A percentile compares a stretch with the other conserved stretches of the same genome.
These are phyloP conservation scores for Mechanitis mazaeus DNA, from an alignment of 2,888 invertebrate species.

Conservation along the genomic window DNA sequence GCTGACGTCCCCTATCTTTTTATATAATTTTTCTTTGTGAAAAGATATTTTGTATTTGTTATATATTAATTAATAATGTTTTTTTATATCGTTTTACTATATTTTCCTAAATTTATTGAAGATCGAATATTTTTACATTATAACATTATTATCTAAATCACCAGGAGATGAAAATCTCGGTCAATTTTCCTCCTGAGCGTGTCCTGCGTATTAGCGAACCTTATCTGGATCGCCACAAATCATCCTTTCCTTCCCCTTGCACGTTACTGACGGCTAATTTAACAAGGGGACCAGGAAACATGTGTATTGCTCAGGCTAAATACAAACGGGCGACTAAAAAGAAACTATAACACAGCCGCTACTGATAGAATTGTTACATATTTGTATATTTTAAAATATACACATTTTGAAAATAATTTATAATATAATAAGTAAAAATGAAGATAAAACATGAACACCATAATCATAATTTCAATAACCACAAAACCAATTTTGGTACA, in stretches of 20 bases:
- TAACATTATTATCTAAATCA: constrained; percentile 15
- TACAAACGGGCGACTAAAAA: constrained; percentile 6
- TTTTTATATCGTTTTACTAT: too few species aligned
- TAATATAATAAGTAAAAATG: too few species aligned
- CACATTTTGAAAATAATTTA: too few species aligned
- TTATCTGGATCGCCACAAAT: constrained; percentile 48
- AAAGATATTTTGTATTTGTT: too few species aligned
- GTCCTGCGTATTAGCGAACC: constrained; percentile 42
- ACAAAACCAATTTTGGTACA: too few species aligned
- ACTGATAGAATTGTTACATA: too few species aligned
- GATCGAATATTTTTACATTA: too few species aligned
- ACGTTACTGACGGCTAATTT: constrained; percentile 53
- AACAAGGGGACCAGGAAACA: constrained; percentile 32
- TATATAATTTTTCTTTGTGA: constrained; percentile 4
- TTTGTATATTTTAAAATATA: too few species aligned
- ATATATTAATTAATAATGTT: too few species aligned
- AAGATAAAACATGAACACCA: too few species aligned
- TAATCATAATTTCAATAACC: too few species aligned
- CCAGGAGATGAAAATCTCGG: constrained; percentile 37
- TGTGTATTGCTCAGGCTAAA: constrained; percentile 35
- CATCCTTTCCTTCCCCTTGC: constrained; percentile 37
- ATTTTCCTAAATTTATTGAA: too few species aligned
- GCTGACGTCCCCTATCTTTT: constrained; percentile 20
- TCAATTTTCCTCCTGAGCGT: constrained; percentile 42
- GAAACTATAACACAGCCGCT: background rate